Percentiles rank a stretch among this genome's conserved stretches.
phyloP scores from a whole-genome alignment of 2,888 invertebrate genomes.

The Oithona nana region DNA sequence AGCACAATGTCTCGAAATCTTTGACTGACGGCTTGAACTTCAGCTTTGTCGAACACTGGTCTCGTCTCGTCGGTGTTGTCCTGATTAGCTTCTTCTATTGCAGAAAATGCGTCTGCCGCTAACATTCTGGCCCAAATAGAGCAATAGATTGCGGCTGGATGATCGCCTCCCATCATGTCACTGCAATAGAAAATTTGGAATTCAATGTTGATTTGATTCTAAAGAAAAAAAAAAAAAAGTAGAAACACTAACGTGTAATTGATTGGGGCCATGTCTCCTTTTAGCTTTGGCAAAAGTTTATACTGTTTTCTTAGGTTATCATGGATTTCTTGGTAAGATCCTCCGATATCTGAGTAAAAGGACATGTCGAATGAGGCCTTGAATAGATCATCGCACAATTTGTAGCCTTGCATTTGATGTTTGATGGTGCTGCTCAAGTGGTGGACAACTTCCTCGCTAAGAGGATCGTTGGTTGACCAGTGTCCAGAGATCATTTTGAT shows the following conservation, averaged over 20 bases:
- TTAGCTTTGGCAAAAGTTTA: slow-evolving; percentile 50
- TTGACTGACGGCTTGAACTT: background rate
- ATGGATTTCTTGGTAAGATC: slow-evolving; percentile 11
- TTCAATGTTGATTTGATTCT: background rate
- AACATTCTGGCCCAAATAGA: slow-evolving; percentile 68
- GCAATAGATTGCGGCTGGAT: slow-evolving; percentile 66
- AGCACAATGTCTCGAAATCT: slow-evolving; percentile 62
- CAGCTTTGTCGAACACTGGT: slow-evolving; percentile 20
- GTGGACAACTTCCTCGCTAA: slow-evolving; percentile 44
- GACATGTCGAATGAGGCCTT: slow-evolving; percentile 61
- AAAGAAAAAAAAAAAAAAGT: background rate
- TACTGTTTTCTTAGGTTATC: slow-evolving; percentile 37
- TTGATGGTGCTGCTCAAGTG: slow-evolving; percentile 40
- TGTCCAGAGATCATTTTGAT: slow-evolving; percentile 48
- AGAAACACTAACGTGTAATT: background rate
- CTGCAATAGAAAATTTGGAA: slow-evolving; percentile 39
- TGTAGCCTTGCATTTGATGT: slow-evolving; percentile 55
- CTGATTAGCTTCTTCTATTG: slow-evolving; percentile 47
- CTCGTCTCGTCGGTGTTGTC: slow-evolving; percentile 25
- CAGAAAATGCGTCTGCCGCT: slow-evolving; percentile 71
- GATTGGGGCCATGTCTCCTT: slow-evolving; percentile 54
- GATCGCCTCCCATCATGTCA: slow-evolving; percentile 60
- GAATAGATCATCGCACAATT: slow-evolving; percentile 62
- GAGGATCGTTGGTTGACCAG: slow-evolving; percentile 46
- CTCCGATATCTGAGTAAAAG: slow-evolving; percentile 43